These are phyloP conservation scores for Centropus unirufus DNA, from an alignment of 2,113 vertebrate genomes.

Conservation along the genomic window DNA sequence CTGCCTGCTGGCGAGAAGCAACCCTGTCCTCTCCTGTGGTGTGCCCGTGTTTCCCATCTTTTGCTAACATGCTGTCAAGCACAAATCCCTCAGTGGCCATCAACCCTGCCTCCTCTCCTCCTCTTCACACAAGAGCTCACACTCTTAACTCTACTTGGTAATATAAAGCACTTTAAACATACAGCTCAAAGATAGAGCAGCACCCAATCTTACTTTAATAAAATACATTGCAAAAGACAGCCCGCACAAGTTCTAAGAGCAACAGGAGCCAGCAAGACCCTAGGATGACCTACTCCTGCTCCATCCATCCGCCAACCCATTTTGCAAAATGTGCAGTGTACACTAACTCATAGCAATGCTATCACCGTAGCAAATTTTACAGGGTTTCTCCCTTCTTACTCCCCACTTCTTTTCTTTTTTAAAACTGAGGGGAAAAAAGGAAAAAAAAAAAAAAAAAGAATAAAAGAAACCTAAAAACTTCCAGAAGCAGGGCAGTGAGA, in stretches of 20 bases:
- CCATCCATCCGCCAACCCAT: background rate
- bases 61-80: background rate
- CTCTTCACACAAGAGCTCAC: background rate
- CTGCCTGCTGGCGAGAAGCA: background rate
- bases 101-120: background rate
- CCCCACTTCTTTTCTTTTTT: background rate
- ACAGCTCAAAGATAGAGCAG: background rate
- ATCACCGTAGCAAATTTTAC: slow-evolving; percentile 12
- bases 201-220: background rate
- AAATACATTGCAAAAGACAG: background rate
- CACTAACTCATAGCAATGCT: background rate
- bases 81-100: accelerated
- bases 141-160: background rate
- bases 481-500: background rate
- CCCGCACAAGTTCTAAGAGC: background rate
- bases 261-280: background rate
- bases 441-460: background rate
- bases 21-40: background rate
- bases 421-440: background rate
- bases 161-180: background rate
- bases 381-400: background rate
- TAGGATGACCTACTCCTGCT: background rate
- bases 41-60: background rate
- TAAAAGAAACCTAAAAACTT: background rate
- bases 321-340: background rate